Percentiles rank a stretch among this genome's conserved stretches.
Conservation (phyloP, 2,113 vertebrate species). For the Rafetus swinhoei region DNA sequence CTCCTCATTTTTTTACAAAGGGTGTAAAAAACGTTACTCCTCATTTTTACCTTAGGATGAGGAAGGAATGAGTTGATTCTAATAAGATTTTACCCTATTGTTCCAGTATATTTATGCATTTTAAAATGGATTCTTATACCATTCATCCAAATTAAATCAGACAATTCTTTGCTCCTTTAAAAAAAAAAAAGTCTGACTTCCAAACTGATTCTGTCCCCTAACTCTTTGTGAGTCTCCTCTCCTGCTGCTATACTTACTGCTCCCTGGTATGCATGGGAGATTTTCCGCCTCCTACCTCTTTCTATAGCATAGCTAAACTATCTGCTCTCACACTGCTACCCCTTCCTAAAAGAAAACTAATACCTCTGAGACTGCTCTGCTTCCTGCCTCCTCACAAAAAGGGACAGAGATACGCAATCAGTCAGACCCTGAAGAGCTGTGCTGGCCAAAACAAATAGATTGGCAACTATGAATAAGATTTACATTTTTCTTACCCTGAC, state of each 20-base stretch:
- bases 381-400: background rate
- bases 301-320: background rate
- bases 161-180: background rate
- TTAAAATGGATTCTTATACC: background rate
- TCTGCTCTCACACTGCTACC: background rate
- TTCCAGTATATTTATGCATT: background rate
- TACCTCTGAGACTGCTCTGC: background rate
- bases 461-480: background rate
- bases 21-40: no score
- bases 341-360: background rate
- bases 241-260: background rate
- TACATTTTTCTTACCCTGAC: background rate
- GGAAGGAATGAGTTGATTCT: background rate
- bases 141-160: background rate
- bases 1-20: no score
- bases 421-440: background rate
- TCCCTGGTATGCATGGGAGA: background rate
- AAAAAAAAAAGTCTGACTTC: background rate
- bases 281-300: background rate
- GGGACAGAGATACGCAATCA: background rate
- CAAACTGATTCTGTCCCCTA: fast-evolving
- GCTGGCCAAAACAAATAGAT: background rate
- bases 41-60: background rate
- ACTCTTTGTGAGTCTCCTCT: background rate
- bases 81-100: background rate